Percentiles rank a stretch among this genome's conserved stretches.
These are phyloP conservation scores for Doryteuthis pealeii DNA, from an alignment of 1,140 invertebrate genomes.

Conservation along the genomic window DNA sequence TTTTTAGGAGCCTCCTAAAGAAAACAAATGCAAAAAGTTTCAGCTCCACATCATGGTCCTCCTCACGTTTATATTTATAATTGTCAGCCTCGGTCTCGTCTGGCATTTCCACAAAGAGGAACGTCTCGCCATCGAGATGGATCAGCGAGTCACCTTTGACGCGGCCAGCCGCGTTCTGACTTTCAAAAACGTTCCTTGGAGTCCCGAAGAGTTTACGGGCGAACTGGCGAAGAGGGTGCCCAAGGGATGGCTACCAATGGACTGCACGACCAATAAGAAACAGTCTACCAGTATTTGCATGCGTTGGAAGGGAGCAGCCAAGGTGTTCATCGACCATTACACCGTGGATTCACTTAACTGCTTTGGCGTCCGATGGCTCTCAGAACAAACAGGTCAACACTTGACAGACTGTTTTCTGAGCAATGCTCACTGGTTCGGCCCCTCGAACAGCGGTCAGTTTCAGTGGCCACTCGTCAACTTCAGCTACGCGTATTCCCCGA, in stretches of 20 bases:
- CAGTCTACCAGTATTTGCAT: conserved; percentile 38
- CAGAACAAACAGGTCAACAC: conserved; percentile 25
- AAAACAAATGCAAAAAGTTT: conserved; percentile 34
- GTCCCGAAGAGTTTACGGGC: conserved; percentile 29
- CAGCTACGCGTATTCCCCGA: not conserved
- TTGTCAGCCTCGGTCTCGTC: conserved; percentile 38
- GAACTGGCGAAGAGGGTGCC: conserved; percentile 41
- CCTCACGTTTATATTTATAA: conserved; percentile 35
- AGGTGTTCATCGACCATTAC: conserved; percentile 27
- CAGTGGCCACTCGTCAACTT: conserved; percentile 33
- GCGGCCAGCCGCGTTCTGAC: conserved; percentile 30
- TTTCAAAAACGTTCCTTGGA: conserved; percentile 26
- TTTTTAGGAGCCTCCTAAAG: conserved; percentile 33
- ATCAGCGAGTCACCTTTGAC: conserved; percentile 45
- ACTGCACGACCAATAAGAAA: conserved; percentile 36
- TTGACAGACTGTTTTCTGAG: conserved; percentile 51
- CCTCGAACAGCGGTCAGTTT: conserved; percentile 37
- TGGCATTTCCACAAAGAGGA: conserved; percentile 44
- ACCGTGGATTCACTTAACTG: conserved; percentile 30
- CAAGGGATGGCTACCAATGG: conserved; percentile 42
- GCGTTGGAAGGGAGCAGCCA: conserved; percentile 43
- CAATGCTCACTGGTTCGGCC: conserved; percentile 43
- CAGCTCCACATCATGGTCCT: conserved; percentile 44
- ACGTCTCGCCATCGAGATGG: conserved; percentile 25
- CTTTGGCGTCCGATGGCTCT: conserved; percentile 49